Evolutionary conservation across 2,888 invertebrate genomes (phyloP), one percentile per base, ranked within the genome.

Genomic region (Drosophila koepferae): DNA sequence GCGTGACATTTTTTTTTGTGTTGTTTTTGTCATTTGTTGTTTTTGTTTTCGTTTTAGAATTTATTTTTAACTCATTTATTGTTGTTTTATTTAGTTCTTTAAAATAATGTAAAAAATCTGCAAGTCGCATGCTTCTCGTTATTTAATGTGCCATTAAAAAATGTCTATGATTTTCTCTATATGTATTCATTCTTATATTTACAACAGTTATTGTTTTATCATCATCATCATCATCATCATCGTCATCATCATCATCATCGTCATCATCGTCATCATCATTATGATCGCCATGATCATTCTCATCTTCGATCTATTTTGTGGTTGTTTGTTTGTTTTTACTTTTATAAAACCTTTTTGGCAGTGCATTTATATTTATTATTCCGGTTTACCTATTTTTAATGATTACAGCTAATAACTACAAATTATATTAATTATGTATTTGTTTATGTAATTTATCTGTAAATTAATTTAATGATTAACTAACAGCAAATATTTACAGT

Each of bases 321-420:
- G 56, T 76, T 69, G 40, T 72, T 74, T 49, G 36, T 58, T 49
- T 49, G 49, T 23, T 23, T 23, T 23, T 23, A 4, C 49, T 64
- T 77, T 71, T 81, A 86, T 90, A 90, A 91, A 91, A 91, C 91
- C 91, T 89, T 91, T 86, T 92, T 91, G 91, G 91, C 91, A 91
- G 91, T 92, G 91, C 91, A 92, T 91, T 91, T 90, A 91, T 84
- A 75, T 80, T 86, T 90, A 83, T 83, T 82, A 74, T 84, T 87
- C 70, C 77, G 81, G 78, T 71, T 81, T 82, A 78, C 79, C 79
- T 87, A 80, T 72, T 63, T 84, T 74, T 80, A 82, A 83, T 74
- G 77, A 82, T 72, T 62, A 80, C 73, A 67, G 89, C 87, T 86
- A 88, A 73, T 67, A 62, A 64, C 90, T 87, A 90, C 78, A 86